Base-by-base conservation (phyloP, 2,113 vertebrate species). In the Silurus asotus region DNA sequence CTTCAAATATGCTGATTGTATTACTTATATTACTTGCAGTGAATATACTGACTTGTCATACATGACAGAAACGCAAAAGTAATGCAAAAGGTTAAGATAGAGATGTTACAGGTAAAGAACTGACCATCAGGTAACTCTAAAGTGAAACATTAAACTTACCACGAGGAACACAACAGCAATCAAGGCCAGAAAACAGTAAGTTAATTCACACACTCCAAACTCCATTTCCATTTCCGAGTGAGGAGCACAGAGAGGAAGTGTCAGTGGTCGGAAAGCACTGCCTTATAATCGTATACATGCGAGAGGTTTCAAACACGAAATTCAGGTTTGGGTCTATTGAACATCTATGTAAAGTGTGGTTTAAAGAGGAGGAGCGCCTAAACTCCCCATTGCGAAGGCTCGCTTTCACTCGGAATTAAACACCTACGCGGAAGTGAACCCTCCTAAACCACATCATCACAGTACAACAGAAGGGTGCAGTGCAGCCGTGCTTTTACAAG, bases 371-470 rank as follows among this genome's bases (percentile, higher is more conserved):
- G 23, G 55, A 67, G 83, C 3, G 6, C 11, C 65, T 56, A 28
- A 55, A 74, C 25, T 45, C 4, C 20, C 10, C 79, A 82, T 64
- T 79, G 62, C 81, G 8, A 87, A 85, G 67, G 5, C 90, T 81
- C 20, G 84, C 92, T 88, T 90, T 92, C 93, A 91, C 91, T 93
- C 91, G 93, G 87, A 81, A 77, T 61, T 69, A 87, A 90, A 93
- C 94, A 96, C 91, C 76, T 70, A 94, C 23, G 87, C 93, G 95
- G 95, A 95, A 94, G 91, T 90, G 53, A 49, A 55, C 9, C n/a
- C 8, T 7, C 0, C 67, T 88, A 91, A 76, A 88, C 82, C 94
- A 94, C 95, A 88, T 95, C 95, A 95, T 92, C 95, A 92, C 81
- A 88, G 7, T n/a, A 11, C 84, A 14, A 0, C 81, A 89, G 88